Evolutionary conservation across 92 coral and sea anemone genomes (phyloP), one percentile per base, ranked within the genome.

Genomic region (Epizoanthus scotinus): DNA sequence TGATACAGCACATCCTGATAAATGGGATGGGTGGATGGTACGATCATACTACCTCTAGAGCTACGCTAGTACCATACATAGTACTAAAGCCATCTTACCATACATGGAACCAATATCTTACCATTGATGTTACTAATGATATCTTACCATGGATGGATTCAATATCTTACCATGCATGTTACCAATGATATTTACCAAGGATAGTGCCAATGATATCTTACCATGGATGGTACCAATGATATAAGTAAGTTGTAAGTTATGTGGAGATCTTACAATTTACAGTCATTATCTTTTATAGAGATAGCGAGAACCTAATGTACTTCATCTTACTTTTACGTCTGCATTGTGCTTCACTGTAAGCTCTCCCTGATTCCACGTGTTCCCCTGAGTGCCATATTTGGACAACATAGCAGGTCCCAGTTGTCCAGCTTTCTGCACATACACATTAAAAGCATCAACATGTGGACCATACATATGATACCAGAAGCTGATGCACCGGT

Each of bases 391-490:
- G 19, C 98, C 98, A 20, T 71, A 85, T 67, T 81, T 89, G 15
- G 79, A 83, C 98, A 98, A 95, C 70, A 84, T 87, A 2, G 89
- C 85, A 44, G 87, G 77, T 0, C 96, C 97, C 19, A 89, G 85
- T 22, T 63, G 63, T 27, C 87, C 83, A 10, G 78, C 84, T 52
- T 62, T 63, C 24, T 20, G 57, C 24, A 86, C 84, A 83, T 93
- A 93, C 31, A 95, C 75, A 50, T 94, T 89, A 5, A 95, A 71
- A 17, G 81, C 62, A 78, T 95, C 89, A 38, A 95, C 98, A 61
- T 94, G 97, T 2, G 97, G 95, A 10, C 98, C 98, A 67, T 95
- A 91, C 98, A 95, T 95, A 59, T 95, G 98, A 74, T 95, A 95
- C 94, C 98, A 93, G 83, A 95, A 95, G 60, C 85, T 71, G 9